These are phyloP conservation scores for Leptopilina boulardi DNA, from an alignment of 1,140 invertebrate species.

Conservation along the genomic window DNA sequence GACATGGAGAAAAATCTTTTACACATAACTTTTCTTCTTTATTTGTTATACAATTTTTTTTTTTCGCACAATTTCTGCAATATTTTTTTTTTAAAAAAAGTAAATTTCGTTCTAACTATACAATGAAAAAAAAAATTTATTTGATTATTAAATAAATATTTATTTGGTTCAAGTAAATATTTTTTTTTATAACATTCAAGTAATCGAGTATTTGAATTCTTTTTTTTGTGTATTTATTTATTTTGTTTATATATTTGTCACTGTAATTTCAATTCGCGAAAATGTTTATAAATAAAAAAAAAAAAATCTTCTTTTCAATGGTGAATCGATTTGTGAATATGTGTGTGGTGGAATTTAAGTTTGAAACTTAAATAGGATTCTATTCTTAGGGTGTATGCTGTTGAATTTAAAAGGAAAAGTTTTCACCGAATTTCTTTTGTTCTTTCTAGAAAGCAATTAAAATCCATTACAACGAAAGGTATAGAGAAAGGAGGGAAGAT, in stretches of 20 bases:
- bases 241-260: slow-evolving; percentile 14
- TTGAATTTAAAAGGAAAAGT: slow-evolving; percentile 30
- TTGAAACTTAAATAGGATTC: slow-evolving; percentile 24
- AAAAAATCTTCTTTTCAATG: slow-evolving; percentile 8
- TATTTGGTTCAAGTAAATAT: no score
- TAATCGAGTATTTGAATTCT: no score
- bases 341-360: neutral
- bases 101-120: no score
- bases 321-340: slow-evolving; percentile 3
- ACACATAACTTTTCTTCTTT: no score
- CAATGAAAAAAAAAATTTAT: no score
- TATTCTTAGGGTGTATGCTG: slow-evolving; percentile 8
- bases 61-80: no score
- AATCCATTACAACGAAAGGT: slow-evolving; percentile 10
- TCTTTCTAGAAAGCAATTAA: slow-evolving; percentile 16
- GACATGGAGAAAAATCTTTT: no score
- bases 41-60: no score
- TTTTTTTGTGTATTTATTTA: neutral
- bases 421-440: slow-evolving; percentile 21
- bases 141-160: no score
- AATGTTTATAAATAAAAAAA: no score
- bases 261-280: neutral
- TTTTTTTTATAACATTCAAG: no score
- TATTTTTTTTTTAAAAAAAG: no score
- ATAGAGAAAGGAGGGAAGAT: neutral